Conservation (phyloP, 2,797 vertebrate species). For the Sorex maritimensis region DNA sequence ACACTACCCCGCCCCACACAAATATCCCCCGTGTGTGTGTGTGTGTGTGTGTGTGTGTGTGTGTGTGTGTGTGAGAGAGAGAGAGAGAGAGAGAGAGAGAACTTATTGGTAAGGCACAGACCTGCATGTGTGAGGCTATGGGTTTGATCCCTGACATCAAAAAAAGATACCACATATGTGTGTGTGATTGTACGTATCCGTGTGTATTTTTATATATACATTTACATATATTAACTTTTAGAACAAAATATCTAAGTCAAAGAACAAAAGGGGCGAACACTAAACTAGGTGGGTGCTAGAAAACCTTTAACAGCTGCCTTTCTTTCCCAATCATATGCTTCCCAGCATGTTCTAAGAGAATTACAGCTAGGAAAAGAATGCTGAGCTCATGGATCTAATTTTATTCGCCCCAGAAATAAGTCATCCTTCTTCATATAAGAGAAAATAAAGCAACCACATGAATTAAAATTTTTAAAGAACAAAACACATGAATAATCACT, state of each 20-base stretch:
- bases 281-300: conserved; percentile 50
- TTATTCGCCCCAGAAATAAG: conserved; percentile 77
- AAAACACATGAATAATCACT: conserved; percentile 52
- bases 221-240: background rate
- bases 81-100: no score
- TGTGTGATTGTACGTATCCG: no score
- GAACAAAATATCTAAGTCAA: conserved; percentile 62
- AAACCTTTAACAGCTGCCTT: conserved; percentile 67
- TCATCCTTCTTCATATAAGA: conserved; percentile 54
- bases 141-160: no score
- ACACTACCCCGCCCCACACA: no score
- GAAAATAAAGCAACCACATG: background rate
- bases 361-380: conserved; percentile 63
- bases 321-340: conserved; percentile 65
- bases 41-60: no score
- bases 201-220: no score
- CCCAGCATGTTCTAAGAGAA: conserved; percentile 66
- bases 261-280: conserved; percentile 28
- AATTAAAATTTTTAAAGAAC: conserved; percentile 66
- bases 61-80: no score
- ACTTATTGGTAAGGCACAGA: no score
- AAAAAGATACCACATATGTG: no score
- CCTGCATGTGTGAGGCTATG: no score
- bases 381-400: conserved; percentile 79
- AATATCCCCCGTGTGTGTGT: no score